Evolutionary conservation across 2,888 invertebrate genomes (phyloP).

Genomic region (Glomeris marginata): DNA sequence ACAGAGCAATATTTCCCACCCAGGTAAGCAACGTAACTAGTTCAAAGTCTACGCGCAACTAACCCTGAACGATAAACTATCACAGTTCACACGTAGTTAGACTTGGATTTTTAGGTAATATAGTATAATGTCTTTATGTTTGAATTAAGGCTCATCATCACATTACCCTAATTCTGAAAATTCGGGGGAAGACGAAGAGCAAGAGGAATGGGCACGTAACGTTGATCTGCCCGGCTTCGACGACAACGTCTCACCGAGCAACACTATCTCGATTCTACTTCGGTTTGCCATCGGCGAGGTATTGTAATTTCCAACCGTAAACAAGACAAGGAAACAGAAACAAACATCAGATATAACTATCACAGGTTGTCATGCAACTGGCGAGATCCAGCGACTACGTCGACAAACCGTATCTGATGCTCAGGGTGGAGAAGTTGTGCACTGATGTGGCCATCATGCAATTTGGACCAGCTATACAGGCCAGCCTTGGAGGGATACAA

Average conservation of each 20-base stretch:
- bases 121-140: no score
- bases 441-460: conserved; percentile 60
- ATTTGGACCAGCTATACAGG: conserved; percentile 60
- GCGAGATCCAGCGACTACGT: conserved; percentile 46
- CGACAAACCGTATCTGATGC: conserved; percentile 57
- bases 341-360: no score
- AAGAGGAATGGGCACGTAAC: conserved; percentile 55
- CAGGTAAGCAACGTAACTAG: no score
- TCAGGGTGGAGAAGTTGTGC: conserved; percentile 48
- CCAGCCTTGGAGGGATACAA: conserved; percentile 46
- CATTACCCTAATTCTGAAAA: conserved; percentile 32
- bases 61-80: no score
- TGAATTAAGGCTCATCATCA: no score
- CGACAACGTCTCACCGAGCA: conserved; percentile 63
- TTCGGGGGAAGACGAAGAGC: conserved; percentile 45
- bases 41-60: no score
- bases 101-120: no score
- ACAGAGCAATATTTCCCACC: no score
- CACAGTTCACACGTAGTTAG: no score
- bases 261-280: conserved; percentile 51
- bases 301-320: conserved; percentile 11
- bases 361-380: conserved; percentile 48
- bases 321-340: no score
- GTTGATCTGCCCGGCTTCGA: conserved; percentile 67
- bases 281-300: conserved; percentile 56